A percentile compares a stretch with the other conserved stretches of the same genome.
phyloP scores from a whole-genome alignment of 1,140 invertebrate genomes.

The Uloborus diversus region DNA sequence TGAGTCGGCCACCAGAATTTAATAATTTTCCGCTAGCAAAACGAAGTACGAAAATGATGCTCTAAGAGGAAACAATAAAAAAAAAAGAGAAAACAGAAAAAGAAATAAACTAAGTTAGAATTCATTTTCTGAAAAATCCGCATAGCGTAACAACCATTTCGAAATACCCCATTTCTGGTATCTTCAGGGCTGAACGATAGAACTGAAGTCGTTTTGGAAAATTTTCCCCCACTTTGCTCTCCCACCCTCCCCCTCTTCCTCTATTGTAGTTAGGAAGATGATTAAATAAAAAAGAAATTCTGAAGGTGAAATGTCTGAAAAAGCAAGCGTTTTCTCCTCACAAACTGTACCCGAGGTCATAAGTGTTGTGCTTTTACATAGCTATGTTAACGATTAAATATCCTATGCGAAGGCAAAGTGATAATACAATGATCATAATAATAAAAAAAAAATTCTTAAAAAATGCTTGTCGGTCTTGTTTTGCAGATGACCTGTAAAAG shows the following conservation, averaged over 20 bases:
- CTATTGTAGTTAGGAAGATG: conserved; percentile 20
- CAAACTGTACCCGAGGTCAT: conserved; percentile 27
- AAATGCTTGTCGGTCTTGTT: background rate
- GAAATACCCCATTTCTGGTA: conserved; percentile 2
- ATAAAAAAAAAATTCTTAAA: background rate
- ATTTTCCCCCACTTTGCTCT: no score
- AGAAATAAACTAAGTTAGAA: no score
- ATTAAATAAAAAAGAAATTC: conserved; percentile 29
- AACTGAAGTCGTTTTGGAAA: conserved; percentile 13
- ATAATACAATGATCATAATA: conserved; percentile 31
- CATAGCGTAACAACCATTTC: background rate
- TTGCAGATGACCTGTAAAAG: background rate
- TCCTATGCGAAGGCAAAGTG: background rate
- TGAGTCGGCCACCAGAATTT: background rate
- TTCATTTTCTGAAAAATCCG: background rate
- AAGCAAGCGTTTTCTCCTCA: background rate
- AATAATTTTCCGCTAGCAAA: background rate
- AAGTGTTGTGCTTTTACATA: background rate
- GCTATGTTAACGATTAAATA: conserved; percentile 40
- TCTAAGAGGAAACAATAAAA: background rate
- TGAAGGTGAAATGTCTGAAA: conserved; percentile 14
- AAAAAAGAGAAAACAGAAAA: background rate
- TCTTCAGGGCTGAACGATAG: conserved; percentile 21
- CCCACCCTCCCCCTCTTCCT: no score
- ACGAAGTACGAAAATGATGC: background rate